phyloP scores from a whole-genome alignment of 2,113 vertebrate species.

The Struthio camelus region DNA sequence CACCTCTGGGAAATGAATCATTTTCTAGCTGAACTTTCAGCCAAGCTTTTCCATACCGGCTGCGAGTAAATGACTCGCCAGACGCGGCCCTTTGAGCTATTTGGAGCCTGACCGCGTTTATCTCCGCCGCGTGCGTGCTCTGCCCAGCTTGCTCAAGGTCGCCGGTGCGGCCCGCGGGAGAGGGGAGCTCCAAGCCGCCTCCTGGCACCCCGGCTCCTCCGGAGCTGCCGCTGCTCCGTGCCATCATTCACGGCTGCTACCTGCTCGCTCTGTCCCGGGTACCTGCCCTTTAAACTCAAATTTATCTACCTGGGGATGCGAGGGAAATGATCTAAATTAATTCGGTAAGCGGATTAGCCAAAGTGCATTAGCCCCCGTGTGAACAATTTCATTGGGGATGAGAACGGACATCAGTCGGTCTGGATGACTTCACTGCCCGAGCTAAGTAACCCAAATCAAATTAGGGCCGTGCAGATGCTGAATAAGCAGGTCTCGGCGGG shows the following conservation, averaged over 20 bases:
- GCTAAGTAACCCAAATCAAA: neutral
- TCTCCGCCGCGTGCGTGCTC: too few relatives aligned
- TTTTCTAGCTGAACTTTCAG: neutral
- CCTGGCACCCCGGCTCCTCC: too few relatives aligned
- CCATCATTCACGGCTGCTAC: too few relatives aligned
- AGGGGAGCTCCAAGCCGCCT: neutral
- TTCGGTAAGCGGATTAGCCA: neutral
- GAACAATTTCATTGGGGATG: neutral
- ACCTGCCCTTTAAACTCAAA: neutral
- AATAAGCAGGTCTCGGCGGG: fast-evolving
- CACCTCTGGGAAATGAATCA: neutral
- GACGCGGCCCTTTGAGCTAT: neutral
- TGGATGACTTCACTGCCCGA: neutral
- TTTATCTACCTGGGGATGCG: neutral
- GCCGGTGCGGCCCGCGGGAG: too few relatives aligned
- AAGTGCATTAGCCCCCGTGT: neutral
- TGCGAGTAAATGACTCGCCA: neutral
- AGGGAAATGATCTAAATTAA: constrained; percentile 15
- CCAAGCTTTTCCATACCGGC: neutral
- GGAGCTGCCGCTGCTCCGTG: too few relatives aligned
- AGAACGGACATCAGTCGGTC: neutral
- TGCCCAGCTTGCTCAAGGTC: too few relatives aligned
- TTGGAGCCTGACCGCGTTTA: too few relatives aligned
- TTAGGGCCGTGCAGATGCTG: neutral
- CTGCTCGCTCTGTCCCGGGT: too few relatives aligned